Conservation (phyloP, 2,888 invertebrate genomes). For the Ditylenchus weischeri region DNA sequence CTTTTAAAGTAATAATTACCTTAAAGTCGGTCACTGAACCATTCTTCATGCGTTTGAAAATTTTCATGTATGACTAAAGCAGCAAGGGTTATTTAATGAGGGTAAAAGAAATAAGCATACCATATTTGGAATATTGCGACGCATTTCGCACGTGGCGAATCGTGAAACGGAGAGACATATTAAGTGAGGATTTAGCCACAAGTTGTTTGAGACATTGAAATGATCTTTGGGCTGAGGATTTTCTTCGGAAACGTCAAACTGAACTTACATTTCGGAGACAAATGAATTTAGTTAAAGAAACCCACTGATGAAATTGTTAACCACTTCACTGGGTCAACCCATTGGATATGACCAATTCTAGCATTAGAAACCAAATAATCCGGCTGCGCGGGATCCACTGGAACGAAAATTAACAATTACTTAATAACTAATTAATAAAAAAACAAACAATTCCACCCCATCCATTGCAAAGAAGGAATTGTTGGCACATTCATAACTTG, state of each 20-base stretch:
- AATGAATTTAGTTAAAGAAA: not conserved
- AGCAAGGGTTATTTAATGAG: constrained; percentile 8
- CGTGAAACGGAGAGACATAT: constrained; percentile 21
- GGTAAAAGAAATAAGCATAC: not conserved
- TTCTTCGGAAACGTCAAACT: constrained; percentile 36
- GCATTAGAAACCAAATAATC: constrained; percentile 40
- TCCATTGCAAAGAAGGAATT: constrained; percentile 7
- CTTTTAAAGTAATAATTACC: not conserved
- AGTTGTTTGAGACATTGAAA: constrained; percentile 26
- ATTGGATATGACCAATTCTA: constrained; percentile 46
- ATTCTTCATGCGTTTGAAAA: constrained; percentile 26
- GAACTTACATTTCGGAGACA: not conserved
- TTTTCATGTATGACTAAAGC: constrained; percentile 30
- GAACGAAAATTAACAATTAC: too few relatives aligned
- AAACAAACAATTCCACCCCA: not conserved
- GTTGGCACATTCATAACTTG: constrained; percentile 16
- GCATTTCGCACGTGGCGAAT: constrained; percentile 29
- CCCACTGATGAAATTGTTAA: constrained; percentile 29
- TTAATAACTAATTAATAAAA: too few relatives aligned
- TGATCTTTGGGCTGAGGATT: constrained; percentile 36
- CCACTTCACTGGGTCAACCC: constrained; percentile 43
- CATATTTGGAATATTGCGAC: constrained; percentile 15
- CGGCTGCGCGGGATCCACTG: constrained; percentile 33
- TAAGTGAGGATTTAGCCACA: constrained; percentile 33
- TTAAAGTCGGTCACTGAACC: constrained; percentile 23